These are phyloP conservation scores for Vimba vimba DNA, from an alignment of 2,113 vertebrate genomes.

Conservation along the genomic window DNA sequence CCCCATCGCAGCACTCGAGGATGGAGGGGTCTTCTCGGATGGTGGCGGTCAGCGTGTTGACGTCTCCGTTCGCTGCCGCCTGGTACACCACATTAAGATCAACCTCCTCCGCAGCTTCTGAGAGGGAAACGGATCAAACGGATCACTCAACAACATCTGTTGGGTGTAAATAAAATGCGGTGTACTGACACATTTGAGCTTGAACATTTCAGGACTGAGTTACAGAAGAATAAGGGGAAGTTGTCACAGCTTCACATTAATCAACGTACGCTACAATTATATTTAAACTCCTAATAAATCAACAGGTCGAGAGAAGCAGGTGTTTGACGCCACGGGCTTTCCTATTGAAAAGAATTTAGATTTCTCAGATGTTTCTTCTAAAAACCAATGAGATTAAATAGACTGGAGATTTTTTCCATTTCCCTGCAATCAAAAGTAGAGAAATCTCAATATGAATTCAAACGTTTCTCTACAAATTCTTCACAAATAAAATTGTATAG, in stretches of 20 bases:
- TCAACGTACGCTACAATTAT: neutral
- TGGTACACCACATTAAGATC: constrained; percentile 85
- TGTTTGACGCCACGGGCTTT: neutral
- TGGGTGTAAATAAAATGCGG: neutral
- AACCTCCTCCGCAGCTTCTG: constrained; percentile 82
- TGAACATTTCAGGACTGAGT: neutral
- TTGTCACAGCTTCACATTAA: too few species aligned
- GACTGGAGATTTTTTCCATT: neutral
- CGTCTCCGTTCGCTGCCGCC: constrained; percentile 84
- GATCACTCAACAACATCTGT: neutral
- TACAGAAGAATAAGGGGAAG: neutral
- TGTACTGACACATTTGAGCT: neutral
- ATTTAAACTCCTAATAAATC: neutral
- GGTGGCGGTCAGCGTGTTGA: constrained; percentile 82
- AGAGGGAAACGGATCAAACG: neutral
- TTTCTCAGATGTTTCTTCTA: neutral
- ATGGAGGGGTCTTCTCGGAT: constrained; percentile 89
- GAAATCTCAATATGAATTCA: neutral
- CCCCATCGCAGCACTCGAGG: constrained; percentile 85
- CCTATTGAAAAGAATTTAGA: neutral
- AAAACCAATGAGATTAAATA: neutral
- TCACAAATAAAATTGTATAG: neutral
- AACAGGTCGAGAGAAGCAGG: neutral
- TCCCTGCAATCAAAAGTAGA: neutral
- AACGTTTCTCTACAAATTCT: neutral